phyloP scores from a whole-genome alignment of 2,888 invertebrate species.

The Bhutanitis thaidina region DNA sequence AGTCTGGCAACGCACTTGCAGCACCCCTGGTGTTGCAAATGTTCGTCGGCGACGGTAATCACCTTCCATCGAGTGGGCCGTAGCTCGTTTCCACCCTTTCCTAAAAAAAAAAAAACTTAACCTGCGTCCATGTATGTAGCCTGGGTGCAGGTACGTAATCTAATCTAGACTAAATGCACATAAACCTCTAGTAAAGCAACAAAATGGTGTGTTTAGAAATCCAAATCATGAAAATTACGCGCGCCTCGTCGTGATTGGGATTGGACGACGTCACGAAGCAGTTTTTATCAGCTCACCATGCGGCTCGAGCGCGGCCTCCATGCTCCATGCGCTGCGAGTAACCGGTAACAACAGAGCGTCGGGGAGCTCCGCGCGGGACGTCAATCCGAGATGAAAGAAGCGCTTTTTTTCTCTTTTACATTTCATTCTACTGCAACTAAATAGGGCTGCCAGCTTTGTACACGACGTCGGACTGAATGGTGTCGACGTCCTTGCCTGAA shows the following conservation, averaged over 20 bases:
- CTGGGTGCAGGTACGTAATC: no score
- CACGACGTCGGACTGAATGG: not conserved
- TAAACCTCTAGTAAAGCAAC: not conserved
- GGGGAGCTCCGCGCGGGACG: not conserved
- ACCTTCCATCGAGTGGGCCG: no score
- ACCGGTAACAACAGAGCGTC: not conserved
- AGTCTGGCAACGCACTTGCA: no score
- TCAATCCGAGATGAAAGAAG: not conserved
- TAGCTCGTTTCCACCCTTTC: no score
- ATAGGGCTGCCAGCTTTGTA: not conserved
- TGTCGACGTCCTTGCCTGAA: not conserved
- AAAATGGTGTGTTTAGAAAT: not conserved
- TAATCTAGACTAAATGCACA: no score
- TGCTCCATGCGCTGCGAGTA: not conserved
- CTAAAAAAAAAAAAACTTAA: no score
- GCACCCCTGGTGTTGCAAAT: no score
- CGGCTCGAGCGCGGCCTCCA: not conserved
- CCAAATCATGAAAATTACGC: not conserved
- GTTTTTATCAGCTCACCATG: not conserved
- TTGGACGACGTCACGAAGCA: not conserved
- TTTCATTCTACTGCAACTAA: not conserved
- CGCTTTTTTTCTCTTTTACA: not conserved
- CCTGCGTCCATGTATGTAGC: no score
- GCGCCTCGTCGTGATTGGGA: not conserved
- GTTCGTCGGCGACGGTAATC: no score